Evolutionary conservation across 2,797 vertebrate species (phyloP).

Genomic region (Macroramphosus scolopax): DNA sequence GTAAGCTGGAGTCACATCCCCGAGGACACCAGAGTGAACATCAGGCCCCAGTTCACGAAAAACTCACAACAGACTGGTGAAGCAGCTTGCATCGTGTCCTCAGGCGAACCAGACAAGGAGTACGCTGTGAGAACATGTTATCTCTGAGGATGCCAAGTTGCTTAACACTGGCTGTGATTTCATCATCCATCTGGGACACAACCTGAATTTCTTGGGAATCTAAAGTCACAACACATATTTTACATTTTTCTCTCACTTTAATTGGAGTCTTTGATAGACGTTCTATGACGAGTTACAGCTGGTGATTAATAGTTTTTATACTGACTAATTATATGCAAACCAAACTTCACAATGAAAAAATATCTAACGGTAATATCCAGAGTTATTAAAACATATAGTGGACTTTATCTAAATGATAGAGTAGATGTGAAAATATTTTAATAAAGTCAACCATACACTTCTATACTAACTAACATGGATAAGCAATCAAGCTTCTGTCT

Average conservation of each 20-base stretch:
- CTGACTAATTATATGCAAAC: neutral
- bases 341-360: too few relatives aligned
- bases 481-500: neutral
- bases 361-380: too few relatives aligned
- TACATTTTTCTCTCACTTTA: neutral
- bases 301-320: neutral
- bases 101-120: conserved; percentile 33
- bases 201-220: conserved; percentile 14
- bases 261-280: too few relatives aligned
- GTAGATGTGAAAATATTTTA: too few relatives aligned
- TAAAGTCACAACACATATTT: too few relatives aligned
- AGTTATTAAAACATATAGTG: too few relatives aligned
- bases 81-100: conserved; percentile 44
- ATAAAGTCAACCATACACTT: too few relatives aligned
- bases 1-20: too few relatives aligned
- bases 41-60: conserved; percentile 5
- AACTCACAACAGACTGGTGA: conserved; percentile 24
- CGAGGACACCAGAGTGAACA: too few relatives aligned
- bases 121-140: conserved; percentile 36
- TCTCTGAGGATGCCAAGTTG: conserved; percentile 13
- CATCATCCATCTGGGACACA: conserved; percentile 14
- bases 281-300: too few relatives aligned
- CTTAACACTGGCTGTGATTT: conserved; percentile 15
- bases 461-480: too few relatives aligned
- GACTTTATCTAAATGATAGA: too few relatives aligned